Evolutionary conservation across 2,113 vertebrate species (phyloP).

Genomic region (Syrmaticus mikado): DNA sequence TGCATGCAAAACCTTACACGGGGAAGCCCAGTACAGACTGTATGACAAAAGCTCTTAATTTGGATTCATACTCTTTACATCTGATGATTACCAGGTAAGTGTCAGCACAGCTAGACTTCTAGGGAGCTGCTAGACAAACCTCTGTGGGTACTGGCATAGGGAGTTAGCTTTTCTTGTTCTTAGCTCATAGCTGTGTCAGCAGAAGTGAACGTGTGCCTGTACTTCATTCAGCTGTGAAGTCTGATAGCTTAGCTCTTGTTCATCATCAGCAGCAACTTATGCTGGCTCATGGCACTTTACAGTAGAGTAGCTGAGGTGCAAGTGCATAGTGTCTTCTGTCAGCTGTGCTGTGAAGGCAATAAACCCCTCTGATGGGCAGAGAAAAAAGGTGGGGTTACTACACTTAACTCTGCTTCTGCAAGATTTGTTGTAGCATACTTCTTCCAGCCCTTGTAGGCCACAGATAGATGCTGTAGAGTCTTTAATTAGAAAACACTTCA

Average conservation of each 20-base stretch:
- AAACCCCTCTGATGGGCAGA: not conserved
- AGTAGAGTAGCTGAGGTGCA: conserved; percentile 4
- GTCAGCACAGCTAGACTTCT: not conserved
- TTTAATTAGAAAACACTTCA: not conserved
- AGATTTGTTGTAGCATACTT: not conserved
- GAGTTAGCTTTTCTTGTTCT: not conserved
- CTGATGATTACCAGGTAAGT: not conserved
- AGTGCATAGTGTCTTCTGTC: not conserved
- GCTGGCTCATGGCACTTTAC: conserved; percentile 26
- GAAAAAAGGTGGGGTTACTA: not conserved
- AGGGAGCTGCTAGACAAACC: not conserved
- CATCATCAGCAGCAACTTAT: not conserved
- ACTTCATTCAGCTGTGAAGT: conserved; percentile 30
- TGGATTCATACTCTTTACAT: not conserved
- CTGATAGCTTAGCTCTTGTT: conserved; percentile 1
- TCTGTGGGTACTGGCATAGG: not conserved
- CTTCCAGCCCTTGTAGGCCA: not conserved
- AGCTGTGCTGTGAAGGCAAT: not conserved
- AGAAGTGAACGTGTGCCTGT: conserved; percentile 11
- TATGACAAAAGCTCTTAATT: conserved; percentile 23
- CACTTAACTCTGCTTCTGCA: not conserved
- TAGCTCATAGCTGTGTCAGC: not conserved
- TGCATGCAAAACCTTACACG: conserved; percentile 14
- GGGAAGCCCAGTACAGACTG: not conserved
- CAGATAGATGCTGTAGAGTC: not conserved